Base-by-base conservation (phyloP, 2,888 invertebrate species). In the Gastracanthus pulcherrimus region DNA sequence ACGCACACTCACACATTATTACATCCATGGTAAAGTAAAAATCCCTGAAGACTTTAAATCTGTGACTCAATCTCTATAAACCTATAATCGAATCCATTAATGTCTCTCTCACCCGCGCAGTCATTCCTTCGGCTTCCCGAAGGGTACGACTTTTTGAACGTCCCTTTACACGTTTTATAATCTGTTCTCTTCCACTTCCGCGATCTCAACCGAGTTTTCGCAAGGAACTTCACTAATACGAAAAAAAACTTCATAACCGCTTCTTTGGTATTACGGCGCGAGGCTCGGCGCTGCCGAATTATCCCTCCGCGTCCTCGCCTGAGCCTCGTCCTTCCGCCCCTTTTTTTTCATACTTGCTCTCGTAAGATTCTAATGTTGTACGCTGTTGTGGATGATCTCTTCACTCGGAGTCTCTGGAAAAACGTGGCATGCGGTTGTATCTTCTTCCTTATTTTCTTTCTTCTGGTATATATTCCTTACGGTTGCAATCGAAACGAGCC, bases 1-100 rank as follows among this genome's bases (percentile, higher is more conserved):
- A 89, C 89, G 88, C 90, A 89, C 90, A 89, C 89, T 89, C 89
- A 90, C 90, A 88, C 90, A 88, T 71, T 87, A 89, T 90, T 89
- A 90, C 90, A 90, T 90, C 85, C 90, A 87, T 87, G 89, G 87
- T 89, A 89, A 90, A 89, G 86, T 89, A 90, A 89, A 88, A 89
- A 89, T 91, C 90, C 89, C 90, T 90, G 89, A 90, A 87, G 87
- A 88, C 88, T 88, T 88, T 86, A 69, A 77, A 76, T 76, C 81
- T 34, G 86, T 88, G 87, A 86, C 86, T 87, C 81, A n/a, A n/a
- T n/a, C n/a, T n/a, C n/a, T n/a, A n/a, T n/a, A n/a, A n/a, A n/a
- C n/a, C n/a, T n/a, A n/a, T n/a, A n/a, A n/a, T n/a, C n/a, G n/a
- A n/a, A n/a, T n/a, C n/a, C n/a, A n/a, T n/a, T n/a, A n/a, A n/a